Evolutionary conservation across 2,888 invertebrate genomes (phyloP).

Genomic region (Stegophylla sp.): DNA sequence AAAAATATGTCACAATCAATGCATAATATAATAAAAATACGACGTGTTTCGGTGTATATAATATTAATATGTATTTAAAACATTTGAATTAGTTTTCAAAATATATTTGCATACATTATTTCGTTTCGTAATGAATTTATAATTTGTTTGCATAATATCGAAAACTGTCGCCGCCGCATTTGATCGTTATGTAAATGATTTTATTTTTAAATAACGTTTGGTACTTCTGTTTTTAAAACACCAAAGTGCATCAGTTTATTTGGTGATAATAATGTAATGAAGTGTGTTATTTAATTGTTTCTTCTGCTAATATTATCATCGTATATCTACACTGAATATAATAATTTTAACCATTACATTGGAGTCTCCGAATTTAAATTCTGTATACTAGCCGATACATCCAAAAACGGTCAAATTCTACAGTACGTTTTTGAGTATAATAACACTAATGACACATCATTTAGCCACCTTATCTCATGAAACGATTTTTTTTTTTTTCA

Average conservation of each 20-base stretch:
- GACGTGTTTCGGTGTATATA: no score
- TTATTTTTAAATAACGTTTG: neutral
- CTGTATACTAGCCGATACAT: no score
- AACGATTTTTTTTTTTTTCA: no score
- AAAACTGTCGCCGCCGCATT: neutral
- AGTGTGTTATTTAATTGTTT: neutral
- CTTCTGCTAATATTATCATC: no score
- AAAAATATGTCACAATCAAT: neutral
- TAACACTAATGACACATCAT: no score
- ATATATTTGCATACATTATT: neutral
- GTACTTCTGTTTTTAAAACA: neutral
- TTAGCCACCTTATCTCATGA: no score
- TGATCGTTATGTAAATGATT: neutral
- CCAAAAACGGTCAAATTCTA: no score
- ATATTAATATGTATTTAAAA: neutral
- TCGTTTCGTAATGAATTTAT: neutral
- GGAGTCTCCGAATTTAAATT: no score
- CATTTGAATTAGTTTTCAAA: neutral
- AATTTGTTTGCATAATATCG: neutral
- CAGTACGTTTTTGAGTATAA: no score
- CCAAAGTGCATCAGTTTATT: neutral
- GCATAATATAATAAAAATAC: neutral
- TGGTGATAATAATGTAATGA: neutral
- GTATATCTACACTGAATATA: no score
- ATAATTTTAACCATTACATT: neutral